phyloP scores from a whole-genome alignment of 1,140 invertebrate genomes.

The Drosophila nigromelanica region DNA sequence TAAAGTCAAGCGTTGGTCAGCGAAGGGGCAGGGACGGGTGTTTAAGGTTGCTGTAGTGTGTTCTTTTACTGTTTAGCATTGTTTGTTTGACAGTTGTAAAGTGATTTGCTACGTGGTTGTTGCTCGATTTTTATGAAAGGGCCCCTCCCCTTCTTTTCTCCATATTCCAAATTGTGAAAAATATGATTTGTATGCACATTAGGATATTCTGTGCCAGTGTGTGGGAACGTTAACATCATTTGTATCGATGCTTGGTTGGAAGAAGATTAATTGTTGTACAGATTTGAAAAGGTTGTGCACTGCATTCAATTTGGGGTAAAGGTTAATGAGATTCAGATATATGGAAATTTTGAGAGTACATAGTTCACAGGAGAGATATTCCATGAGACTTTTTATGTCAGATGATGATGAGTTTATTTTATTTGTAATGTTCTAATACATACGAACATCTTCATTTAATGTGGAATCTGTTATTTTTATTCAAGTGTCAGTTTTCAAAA shows the following conservation, averaged over 20 bases:
- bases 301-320: not conserved
- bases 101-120: slow-evolving; percentile 74
- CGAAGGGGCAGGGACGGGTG: not conserved
- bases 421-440: too few relatives aligned
- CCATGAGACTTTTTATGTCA: too few relatives aligned
- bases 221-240: slow-evolving; percentile 53
- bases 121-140: slow-evolving; percentile 5
- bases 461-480: not conserved
- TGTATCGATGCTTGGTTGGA: slow-evolving; percentile 45
- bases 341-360: too few relatives aligned
- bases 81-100: slow-evolving; percentile 77
- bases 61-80: slow-evolving; percentile 53
- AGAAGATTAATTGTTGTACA: slow-evolving; percentile 33
- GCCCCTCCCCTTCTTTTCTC: too few relatives aligned
- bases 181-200: slow-evolving; percentile 80
- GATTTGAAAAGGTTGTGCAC: not conserved
- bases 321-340: not conserved
- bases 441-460: not conserved
- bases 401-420: too few relatives aligned
- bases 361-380: too few relatives aligned
- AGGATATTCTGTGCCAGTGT: slow-evolving; percentile 47
- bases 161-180: slow-evolving; percentile 45
- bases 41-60: not conserved
- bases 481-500: not conserved
- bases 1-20: slow-evolving; percentile 69